Percentiles rank a stretch among this genome's conserved stretches.
Conservation (phyloP, 1,140 invertebrate species). For the Eueides isabella region DNA sequence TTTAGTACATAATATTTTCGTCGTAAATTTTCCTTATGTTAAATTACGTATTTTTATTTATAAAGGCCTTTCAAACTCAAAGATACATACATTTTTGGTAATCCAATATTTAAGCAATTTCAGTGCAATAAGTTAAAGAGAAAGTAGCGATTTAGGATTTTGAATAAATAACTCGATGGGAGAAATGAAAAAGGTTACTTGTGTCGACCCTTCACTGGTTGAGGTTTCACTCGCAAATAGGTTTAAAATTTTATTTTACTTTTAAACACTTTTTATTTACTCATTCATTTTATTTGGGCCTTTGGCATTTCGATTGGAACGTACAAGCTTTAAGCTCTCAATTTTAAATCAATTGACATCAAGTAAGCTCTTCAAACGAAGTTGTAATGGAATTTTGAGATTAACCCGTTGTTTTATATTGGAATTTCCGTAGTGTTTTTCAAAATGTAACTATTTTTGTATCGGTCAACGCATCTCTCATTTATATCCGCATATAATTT, state of each 20-base stretch:
- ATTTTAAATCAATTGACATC: constrained; percentile 9
- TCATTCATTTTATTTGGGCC: constrained; percentile 19
- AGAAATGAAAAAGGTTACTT: constrained; percentile 6
- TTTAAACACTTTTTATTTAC: constrained; percentile 17
- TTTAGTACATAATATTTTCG: no score
- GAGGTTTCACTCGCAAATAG: constrained; percentile 17
- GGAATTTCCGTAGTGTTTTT: background rate
- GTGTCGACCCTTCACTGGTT: background rate
- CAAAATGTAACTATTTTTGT: background rate
- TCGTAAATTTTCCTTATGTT: no score
- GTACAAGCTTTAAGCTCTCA: constrained; percentile 15
- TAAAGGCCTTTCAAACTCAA: no score
- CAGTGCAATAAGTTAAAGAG: background rate
- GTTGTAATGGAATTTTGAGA: constrained; percentile 18
- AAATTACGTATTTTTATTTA: no score
- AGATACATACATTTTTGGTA: background rate
- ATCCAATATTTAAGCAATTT: constrained; percentile 4
- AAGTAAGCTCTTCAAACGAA: constrained; percentile 17
- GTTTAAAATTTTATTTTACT: constrained; percentile 1
- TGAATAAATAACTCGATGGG: constrained; percentile 16
- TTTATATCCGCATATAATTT: no score
- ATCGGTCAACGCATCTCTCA: background rate
- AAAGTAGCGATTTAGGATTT: constrained; percentile 22
- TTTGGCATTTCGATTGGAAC: constrained; percentile 22
- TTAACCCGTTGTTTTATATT: constrained; percentile 2